phyloP scores from a whole-genome alignment of 2,113 vertebrate genomes.

The Potamarius usumacintae region DNA sequence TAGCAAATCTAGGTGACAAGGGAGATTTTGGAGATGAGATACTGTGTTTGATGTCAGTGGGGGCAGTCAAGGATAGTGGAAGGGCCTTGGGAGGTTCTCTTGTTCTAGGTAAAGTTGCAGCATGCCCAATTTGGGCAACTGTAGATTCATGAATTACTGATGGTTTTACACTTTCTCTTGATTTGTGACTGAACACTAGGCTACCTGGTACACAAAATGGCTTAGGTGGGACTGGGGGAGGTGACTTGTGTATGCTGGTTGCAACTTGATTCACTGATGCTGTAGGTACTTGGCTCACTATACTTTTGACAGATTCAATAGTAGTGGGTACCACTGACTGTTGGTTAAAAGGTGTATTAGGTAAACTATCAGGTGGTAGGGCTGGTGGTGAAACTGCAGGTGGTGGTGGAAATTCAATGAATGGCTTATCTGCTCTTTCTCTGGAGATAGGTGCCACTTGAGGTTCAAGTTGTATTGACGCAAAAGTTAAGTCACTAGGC shows the following conservation, averaged over 20 bases:
- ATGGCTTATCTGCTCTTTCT: slow-evolving; percentile 67
- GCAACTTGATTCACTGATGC: slow-evolving; percentile 58
- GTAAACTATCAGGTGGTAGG: slow-evolving; percentile 71
- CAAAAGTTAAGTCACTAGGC: slow-evolving; percentile 52
- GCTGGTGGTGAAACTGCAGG: slow-evolving; percentile 72
- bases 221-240: slow-evolving; percentile 94
- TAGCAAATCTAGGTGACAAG: slow-evolving; percentile 85
- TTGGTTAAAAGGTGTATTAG: slow-evolving; percentile 75
- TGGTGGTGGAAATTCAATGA: slow-evolving; percentile 63
- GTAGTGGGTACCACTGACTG: slow-evolving; percentile 55
- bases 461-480: slow-evolving; percentile 73
- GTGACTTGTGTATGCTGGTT: slow-evolving; percentile 72
- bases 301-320: slow-evolving; percentile 48
- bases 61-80: slow-evolving; percentile 83
- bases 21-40: slow-evolving; percentile 88
- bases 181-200: slow-evolving; percentile 86
- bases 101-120: slow-evolving; percentile 79
- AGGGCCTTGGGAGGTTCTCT: slow-evolving; percentile 80
- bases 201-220: slow-evolving; percentile 88
- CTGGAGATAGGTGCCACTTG: slow-evolving; percentile 69
- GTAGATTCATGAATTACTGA: slow-evolving; percentile 78
- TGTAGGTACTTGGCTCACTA: slow-evolving; percentile 37
- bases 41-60: slow-evolving; percentile 80
- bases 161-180: slow-evolving; percentile 82
- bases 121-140: slow-evolving; percentile 67